Conservation (phyloP, 2,797 vertebrate genomes). For the Galago senegalensis region DNA sequence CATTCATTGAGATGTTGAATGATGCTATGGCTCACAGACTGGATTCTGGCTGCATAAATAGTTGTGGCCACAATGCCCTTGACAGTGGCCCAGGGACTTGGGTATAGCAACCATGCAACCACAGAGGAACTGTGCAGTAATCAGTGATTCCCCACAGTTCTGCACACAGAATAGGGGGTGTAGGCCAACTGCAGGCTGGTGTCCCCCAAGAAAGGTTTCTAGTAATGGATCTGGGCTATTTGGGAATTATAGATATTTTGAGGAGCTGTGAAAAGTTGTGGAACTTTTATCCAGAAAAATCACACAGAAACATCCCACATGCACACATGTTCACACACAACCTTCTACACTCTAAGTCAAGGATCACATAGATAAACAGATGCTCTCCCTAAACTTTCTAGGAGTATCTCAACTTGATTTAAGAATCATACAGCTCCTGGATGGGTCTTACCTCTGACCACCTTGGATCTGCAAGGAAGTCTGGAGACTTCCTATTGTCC, state of each 20-base stretch:
- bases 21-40: neutral
- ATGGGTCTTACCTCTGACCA: neutral
- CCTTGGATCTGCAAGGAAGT: neutral
- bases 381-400: neutral
- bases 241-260: neutral
- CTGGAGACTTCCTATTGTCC: neutral
- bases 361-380: neutral
- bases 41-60: neutral
- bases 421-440: neutral
- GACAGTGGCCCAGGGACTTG: neutral
- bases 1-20: neutral
- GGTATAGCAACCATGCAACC: neutral
- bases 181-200: neutral
- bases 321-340: neutral
- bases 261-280: constrained; percentile 41
- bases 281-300: constrained; percentile 2
- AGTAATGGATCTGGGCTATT: neutral
- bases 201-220: neutral
- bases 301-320: neutral
- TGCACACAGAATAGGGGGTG: neutral
- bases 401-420: neutral
- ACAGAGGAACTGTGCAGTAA: neutral
- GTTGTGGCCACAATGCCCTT: neutral
- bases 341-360: neutral
- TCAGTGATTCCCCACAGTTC: neutral